These are phyloP conservation scores for Bos javanicus DNA, from an alignment of 2,113 vertebrate genomes.

Conservation along the genomic window DNA sequence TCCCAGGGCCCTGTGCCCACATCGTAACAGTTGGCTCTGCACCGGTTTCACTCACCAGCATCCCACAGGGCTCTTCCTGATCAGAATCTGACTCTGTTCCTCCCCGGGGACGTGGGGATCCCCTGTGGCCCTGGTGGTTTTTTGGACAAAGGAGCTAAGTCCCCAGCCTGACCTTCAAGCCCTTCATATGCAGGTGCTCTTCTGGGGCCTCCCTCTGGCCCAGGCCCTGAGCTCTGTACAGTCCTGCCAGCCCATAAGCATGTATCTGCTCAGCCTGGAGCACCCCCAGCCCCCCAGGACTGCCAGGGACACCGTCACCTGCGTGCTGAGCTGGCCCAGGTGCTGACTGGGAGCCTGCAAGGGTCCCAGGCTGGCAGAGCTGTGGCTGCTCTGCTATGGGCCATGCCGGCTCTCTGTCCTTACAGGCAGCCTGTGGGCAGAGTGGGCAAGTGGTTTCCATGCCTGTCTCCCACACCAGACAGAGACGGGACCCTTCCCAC, in stretches of 20 bases:
- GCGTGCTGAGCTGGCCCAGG: background rate
- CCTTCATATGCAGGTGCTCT: background rate
- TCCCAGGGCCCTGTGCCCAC: background rate
- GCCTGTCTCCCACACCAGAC: background rate
- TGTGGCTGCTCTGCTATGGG: background rate
- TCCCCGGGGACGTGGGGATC: background rate
- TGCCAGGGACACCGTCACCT: background rate
- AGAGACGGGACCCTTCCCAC: background rate
- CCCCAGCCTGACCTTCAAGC: background rate
- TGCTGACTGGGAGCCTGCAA: background rate
- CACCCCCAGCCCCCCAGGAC: too few species aligned
- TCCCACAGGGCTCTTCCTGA: background rate
- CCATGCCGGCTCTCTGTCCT: background rate
- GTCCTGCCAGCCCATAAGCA: rapidly evolving
- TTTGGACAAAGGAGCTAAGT: background rate
- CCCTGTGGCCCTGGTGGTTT: background rate
- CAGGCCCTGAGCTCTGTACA: background rate
- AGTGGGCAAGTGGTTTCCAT: background rate
- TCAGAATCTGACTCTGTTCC: background rate
- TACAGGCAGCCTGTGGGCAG: too few species aligned
- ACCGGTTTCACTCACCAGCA: too few species aligned
- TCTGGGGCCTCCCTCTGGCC: background rate
- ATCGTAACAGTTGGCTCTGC: background rate
- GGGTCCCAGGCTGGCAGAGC: background rate
- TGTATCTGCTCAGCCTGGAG: too few species aligned